phyloP scores from a whole-genome alignment of 2,113 vertebrate genomes.

The Rutilus rutilus region DNA sequence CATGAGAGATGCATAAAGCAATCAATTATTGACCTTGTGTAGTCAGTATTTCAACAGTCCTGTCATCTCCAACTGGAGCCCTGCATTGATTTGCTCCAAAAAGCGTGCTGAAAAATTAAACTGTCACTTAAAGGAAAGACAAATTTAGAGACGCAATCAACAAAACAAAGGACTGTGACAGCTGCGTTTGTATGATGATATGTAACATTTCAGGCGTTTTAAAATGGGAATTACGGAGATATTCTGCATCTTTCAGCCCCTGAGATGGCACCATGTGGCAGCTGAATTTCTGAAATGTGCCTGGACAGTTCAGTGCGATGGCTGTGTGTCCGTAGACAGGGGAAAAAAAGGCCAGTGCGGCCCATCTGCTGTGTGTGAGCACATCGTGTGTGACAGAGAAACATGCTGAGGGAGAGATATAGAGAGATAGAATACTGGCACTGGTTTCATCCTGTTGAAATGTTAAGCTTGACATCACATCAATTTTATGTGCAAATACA shows the following conservation, averaged over 20 bases:
- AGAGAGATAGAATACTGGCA: background rate
- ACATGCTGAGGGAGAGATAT: slow-evolving; percentile 1
- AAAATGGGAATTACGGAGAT: background rate
- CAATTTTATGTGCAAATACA: background rate
- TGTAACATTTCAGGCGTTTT: background rate
- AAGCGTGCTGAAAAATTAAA: background rate
- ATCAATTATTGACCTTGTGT: slow-evolving; percentile 11
- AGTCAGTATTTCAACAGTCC: background rate
- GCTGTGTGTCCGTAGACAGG: slow-evolving; percentile 1
- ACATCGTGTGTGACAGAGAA: slow-evolving; percentile 9
- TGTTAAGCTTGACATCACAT: background rate
- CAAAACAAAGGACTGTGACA: background rate
- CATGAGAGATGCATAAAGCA: slow-evolving; percentile 17
- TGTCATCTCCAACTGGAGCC: background rate
- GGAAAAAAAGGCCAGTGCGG: slow-evolving; percentile 19
- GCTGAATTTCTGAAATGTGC: slow-evolving; percentile 24
- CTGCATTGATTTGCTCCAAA: background rate
- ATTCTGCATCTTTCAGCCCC: background rate
- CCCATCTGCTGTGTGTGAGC: slow-evolving; percentile 43
- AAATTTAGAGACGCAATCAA: background rate
- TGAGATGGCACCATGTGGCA: background rate
- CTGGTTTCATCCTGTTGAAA: background rate
- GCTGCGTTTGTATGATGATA: background rate
- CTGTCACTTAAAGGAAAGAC: background rate
- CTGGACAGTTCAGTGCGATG: slow-evolving; percentile 22